Evolutionary conservation across 2,888 invertebrate species (phyloP), one percentile per base, ranked within the genome.

Genomic region (Meiosimyza decipiens): DNA sequence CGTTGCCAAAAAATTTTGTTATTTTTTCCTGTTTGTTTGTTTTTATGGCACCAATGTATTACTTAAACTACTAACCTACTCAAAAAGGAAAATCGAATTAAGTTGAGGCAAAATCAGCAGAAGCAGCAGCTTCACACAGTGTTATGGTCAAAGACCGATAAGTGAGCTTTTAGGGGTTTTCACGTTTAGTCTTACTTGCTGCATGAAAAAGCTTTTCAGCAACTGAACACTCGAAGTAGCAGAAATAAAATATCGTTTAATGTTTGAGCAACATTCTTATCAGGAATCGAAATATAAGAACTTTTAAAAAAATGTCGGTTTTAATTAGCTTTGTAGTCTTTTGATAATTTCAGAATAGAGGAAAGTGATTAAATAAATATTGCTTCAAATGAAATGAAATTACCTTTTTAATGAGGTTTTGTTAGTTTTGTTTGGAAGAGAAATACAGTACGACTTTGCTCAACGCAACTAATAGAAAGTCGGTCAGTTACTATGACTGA

Each of bases 141-240:
- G 6, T 15, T 63, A 47, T 63, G 62, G 51, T 63, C 70, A 70
- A 70, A 70, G 70, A 70, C 62, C 70, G 70, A 70, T 47, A 63
- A 62, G 50, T 13, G 49, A 60, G 69, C 69, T 52, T 62, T 57
- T 16, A 22, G 28, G 28, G 28, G 6, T 16, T 22, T 28, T 51
- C n/a, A 12, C 66, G 40, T 22, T 16, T 66, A 33, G 54, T 12
- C 12, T 40, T 40, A 40, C 40, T 40, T 40, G 1, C 40, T 40
- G 40, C 9, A 40, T 1, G 9, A 40, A 40, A 55, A 40, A 57
- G 67, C 55, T 57, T 47, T 13, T 18, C n/a, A 49, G 16, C 47
- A 57, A 16, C 47, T 40, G 40, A 40, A 40, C 6, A 40, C 1
- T 40, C 9, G 9, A 40, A 18, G 66, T 12, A 18, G 55, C 40